These are phyloP conservation scores for Scarus forsteni DNA, from an alignment of 2,797 vertebrate species.

Conservation along the genomic window DNA sequence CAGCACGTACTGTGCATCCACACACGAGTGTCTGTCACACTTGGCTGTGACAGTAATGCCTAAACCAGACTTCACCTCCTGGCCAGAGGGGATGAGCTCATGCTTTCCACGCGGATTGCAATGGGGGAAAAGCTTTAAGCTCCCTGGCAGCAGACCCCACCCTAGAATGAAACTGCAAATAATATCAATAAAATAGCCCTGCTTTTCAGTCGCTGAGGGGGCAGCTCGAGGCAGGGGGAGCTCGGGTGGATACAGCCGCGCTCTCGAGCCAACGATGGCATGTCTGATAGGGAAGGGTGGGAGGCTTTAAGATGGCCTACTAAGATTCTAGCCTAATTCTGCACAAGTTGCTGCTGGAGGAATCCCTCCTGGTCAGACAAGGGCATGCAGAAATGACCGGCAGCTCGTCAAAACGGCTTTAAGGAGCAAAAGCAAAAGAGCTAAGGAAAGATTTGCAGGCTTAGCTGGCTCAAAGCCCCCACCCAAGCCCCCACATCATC, in stretches of 20 bases:
- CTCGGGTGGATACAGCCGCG: slow-evolving; percentile 11
- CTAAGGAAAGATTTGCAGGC: slow-evolving; percentile 71
- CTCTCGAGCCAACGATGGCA: slow-evolving; percentile 46
- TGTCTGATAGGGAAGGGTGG: slow-evolving; percentile 58
- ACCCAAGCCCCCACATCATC: slow-evolving; percentile 70
- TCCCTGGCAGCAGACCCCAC: slow-evolving; percentile 82
- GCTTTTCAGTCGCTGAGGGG: slow-evolving; percentile 6
- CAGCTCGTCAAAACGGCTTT: slow-evolving; percentile 42
- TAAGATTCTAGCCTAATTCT: slow-evolving; percentile 55
- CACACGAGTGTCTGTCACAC: slow-evolving; percentile 34
- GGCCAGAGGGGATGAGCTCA: slow-evolving; percentile 79
- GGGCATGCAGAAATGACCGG: slow-evolving; percentile 47
- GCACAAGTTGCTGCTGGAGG: slow-evolving; percentile 27
- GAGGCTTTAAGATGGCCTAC: slow-evolving; percentile 61
- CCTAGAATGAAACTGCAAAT: slow-evolving; percentile 77
- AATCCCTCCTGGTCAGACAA: slow-evolving; percentile 31
- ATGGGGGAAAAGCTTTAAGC: slow-evolving; percentile 61
- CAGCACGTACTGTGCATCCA: slow-evolving; percentile 1
- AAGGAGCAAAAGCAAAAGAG: slow-evolving; percentile 65
- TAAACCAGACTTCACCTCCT: slow-evolving; percentile 81
- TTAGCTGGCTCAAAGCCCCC: slow-evolving; percentile 72
- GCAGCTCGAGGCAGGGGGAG: slow-evolving; percentile 26
- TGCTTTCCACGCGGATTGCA: slow-evolving; percentile 76
- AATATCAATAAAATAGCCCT: slow-evolving; percentile 55
- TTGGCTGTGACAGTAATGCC: slow-evolving; percentile 74